These are phyloP conservation scores for Argya squamiceps DNA, from an alignment of 2,797 vertebrate genomes.

Conservation along the genomic window DNA sequence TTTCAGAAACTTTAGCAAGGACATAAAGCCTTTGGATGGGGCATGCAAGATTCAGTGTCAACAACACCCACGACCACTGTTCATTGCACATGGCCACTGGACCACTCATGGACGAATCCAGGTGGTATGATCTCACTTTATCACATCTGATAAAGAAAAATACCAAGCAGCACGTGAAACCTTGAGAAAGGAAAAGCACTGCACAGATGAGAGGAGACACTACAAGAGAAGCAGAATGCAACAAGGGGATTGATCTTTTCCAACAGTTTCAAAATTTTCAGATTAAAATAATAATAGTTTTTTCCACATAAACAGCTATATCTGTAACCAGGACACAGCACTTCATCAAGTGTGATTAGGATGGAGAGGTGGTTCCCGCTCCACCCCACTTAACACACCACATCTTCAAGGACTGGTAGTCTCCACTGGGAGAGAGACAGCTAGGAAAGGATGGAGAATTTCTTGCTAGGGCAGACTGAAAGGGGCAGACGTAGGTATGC, in stretches of 20 bases:
- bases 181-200: background rate
- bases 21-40: background rate
- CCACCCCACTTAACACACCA: background rate
- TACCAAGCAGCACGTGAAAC: rapidly evolving
- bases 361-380: background rate
- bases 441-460: background rate
- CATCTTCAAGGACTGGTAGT: background rate
- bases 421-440: background rate
- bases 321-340: background rate
- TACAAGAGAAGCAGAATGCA: background rate
- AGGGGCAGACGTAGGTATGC: background rate
- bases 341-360: background rate
- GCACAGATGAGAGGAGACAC: background rate
- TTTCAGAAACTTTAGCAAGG: background rate
- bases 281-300: background rate
- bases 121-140: background rate
- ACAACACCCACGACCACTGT: rapidly evolving
- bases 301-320: background rate
- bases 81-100: background rate
- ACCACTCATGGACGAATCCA: background rate
- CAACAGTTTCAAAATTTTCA: background rate
- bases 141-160: background rate
- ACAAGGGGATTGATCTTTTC: background rate
- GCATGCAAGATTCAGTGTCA: background rate
- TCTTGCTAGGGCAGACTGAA: background rate